Conservation (phyloP, 1,140 invertebrate genomes). For the Drosophila sechellia region DNA sequence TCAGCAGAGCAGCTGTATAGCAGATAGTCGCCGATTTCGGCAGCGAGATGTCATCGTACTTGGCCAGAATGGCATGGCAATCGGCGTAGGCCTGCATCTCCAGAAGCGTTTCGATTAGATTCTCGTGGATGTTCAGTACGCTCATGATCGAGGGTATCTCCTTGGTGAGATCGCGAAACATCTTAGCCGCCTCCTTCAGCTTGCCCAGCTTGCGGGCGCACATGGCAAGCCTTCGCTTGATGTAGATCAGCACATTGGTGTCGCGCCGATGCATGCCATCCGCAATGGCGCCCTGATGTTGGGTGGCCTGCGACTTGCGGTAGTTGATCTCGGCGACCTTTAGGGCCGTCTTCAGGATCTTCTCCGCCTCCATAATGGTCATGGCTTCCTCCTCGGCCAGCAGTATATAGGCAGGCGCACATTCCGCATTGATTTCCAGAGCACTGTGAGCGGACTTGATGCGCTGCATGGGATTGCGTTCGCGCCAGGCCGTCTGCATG, state of each 20-base stretch:
- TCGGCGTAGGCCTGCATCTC: conserved; percentile 99
- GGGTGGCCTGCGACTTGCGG: conserved; percentile 89
- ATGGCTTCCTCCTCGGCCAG: conserved; percentile 98
- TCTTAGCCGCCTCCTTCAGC: conserved; percentile 97
- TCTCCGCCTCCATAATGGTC: conserved; percentile 95
- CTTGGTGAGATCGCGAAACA: conserved; percentile 98
- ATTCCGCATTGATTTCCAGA: conserved; percentile 95
- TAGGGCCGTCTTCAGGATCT: conserved; percentile 93
- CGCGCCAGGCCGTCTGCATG: conserved; percentile 99
- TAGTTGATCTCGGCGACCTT: conserved; percentile 95
- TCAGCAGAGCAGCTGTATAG: conserved; percentile 97
- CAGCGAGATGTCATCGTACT: conserved; percentile 98
- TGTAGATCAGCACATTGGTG: conserved; percentile 97
- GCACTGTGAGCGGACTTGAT: conserved; percentile 97
- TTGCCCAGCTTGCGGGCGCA: conserved; percentile 97
- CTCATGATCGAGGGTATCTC: conserved; percentile 97
- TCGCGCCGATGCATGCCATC: conserved; percentile 95
- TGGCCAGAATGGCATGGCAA: conserved; percentile 95
- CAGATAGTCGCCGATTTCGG: conserved; percentile 99
- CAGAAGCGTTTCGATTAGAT: conserved; percentile 97
- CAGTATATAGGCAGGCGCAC: conserved; percentile 97
- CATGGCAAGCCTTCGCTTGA: conserved; percentile 97
- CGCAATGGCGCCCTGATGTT: conserved; percentile 90
- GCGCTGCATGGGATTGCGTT: conserved; percentile 95
- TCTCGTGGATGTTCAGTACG: conserved; percentile 98